phyloP scores from a whole-genome alignment of 1,140 invertebrate genomes.

The Nasonia longicornis region DNA sequence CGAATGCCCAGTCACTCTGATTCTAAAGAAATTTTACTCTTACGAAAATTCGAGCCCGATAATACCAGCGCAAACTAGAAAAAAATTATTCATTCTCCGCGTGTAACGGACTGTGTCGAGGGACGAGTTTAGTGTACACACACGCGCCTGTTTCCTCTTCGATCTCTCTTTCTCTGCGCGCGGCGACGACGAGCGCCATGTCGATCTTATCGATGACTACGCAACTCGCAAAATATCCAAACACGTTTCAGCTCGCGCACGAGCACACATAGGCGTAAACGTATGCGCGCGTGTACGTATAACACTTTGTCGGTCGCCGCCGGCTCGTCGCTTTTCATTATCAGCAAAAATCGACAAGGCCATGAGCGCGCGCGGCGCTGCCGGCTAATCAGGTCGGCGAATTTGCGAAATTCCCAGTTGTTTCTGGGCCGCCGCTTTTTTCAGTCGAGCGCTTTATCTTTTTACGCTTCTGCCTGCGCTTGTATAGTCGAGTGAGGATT shows the following conservation, averaged over 20 bases:
- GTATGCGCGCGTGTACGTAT: not conserved
- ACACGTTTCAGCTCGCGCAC: not conserved
- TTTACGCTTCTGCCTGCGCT: not conserved
- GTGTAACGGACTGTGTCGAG: not conserved
- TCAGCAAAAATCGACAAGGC: slow-evolving; percentile 47
- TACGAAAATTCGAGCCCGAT: not conserved
- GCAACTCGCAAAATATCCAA: slow-evolving; percentile 39
- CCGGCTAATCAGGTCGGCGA: slow-evolving; percentile 18
- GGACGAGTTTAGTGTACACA: not conserved
- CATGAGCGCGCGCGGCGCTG: slow-evolving; percentile 40
- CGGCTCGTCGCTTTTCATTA: slow-evolving; percentile 46
- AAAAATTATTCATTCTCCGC: not conserved
- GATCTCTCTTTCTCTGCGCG: not conserved
- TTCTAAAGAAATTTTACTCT: not conserved
- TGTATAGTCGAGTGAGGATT: not conserved
- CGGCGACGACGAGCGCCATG: not conserved
- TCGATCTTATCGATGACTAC: slow-evolving; percentile 48
- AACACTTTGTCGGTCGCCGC: not conserved
- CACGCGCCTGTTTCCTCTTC: not conserved
- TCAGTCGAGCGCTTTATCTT: not conserved
- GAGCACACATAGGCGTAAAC: not conserved
- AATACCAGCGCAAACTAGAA: not conserved
- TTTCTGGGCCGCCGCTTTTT: not conserved
- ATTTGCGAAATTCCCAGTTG: slow-evolving; percentile 21
- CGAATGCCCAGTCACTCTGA: not conserved